These are phyloP conservation scores for Peucedramus taeniatus DNA, from an alignment of 2,113 vertebrate genomes.

Conservation along the genomic window DNA sequence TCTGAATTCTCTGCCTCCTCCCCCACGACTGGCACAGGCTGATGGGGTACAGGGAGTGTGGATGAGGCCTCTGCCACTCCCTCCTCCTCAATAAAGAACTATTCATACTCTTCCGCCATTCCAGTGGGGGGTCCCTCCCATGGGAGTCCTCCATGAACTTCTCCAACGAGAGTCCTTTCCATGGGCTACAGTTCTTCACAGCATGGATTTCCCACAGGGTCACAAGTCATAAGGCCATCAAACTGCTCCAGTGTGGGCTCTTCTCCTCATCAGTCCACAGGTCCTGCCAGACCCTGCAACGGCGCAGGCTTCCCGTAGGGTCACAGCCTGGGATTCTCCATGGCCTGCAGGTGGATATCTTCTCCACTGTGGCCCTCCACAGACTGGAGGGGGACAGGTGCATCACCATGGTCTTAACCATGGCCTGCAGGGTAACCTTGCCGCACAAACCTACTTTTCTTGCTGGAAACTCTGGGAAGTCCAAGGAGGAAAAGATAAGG, in stretches of 20 bases:
- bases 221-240: neutral
- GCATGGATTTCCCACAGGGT: neutral
- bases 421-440: neutral
- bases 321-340: neutral
- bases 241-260: neutral
- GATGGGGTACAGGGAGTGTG: neutral
- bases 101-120: neutral
- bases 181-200: neutral
- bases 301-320: fast-evolving
- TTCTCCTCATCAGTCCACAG: neutral
- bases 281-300: neutral
- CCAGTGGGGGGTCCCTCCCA: neutral
- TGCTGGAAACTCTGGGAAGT: neutral
- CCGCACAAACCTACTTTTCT: neutral
- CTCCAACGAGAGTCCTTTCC: neutral
- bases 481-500: neutral
- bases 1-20: neutral
- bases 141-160: neutral
- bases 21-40: fast-evolving
- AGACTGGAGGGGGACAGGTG: neutral
- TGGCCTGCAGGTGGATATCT: neutral
- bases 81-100: neutral
- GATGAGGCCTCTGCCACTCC: neutral
- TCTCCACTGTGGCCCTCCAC: neutral
- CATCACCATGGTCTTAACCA: neutral